These are phyloP conservation scores for Aepyceros melampus DNA, from an alignment of 2,113 vertebrate genomes.

Conservation along the genomic window DNA sequence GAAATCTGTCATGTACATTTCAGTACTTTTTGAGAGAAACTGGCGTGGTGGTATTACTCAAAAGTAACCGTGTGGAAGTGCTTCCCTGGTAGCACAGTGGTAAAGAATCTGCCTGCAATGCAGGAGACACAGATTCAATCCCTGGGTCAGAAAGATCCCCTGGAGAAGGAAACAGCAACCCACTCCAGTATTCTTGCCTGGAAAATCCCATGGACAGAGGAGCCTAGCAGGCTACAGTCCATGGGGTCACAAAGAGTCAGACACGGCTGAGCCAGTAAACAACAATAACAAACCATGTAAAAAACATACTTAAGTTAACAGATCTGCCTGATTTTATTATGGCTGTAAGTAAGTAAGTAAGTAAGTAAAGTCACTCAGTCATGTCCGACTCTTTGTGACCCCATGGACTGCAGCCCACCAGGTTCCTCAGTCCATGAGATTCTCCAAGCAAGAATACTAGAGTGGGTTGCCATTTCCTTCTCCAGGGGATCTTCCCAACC, in stretches of 20 bases:
- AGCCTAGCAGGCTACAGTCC: not conserved
- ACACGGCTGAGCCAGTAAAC: not conserved
- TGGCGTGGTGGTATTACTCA: conserved; percentile 15
- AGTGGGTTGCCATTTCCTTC: too few relatives aligned
- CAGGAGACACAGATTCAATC: not conserved
- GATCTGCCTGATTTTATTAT: not conserved
- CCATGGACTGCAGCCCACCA: too few relatives aligned
- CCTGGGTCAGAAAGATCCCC: not conserved
- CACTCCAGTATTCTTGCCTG: not conserved
- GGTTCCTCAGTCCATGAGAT: too few relatives aligned
- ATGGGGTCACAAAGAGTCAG: not conserved
- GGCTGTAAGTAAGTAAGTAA: too few relatives aligned
- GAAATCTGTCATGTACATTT: conserved; percentile 5
- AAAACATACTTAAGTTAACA: conserved; percentile 22
- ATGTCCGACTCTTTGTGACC: too few relatives aligned
- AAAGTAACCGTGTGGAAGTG: not conserved
- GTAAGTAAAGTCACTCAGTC: too few relatives aligned
- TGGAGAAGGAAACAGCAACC: not conserved
- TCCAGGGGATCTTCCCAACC: too few relatives aligned
- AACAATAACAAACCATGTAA: not conserved
- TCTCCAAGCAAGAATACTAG: too few relatives aligned
- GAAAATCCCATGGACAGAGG: not conserved
- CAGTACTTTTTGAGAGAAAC: conserved; percentile 24
- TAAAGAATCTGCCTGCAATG: not conserved
- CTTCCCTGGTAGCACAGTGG: not conserved